Evolutionary conservation across 2,113 vertebrate species (phyloP).

Genomic region (Spizaetus ornatus): DNA sequence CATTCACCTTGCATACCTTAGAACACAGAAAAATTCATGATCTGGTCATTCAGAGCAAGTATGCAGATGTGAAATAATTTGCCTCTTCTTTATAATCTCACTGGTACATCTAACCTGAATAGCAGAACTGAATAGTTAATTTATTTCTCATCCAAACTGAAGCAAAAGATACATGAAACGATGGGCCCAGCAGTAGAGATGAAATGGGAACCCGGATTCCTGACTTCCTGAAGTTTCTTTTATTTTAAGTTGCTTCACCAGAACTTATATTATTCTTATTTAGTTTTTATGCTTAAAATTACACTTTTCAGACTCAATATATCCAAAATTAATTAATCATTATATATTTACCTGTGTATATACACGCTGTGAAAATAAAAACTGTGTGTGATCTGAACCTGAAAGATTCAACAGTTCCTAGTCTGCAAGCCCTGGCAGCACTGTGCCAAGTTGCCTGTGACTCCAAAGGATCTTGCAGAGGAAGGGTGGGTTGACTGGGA

Average conservation of each 20-base stretch:
- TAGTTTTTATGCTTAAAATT: background rate
- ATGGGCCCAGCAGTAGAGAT: background rate
- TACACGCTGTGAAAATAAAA: background rate
- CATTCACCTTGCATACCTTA: background rate
- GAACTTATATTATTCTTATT: background rate
- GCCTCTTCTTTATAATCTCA: background rate
- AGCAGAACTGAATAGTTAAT: background rate
- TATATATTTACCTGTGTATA: background rate
- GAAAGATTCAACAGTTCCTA: background rate
- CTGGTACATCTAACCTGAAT: background rate
- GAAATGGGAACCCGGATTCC: background rate
- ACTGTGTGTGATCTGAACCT: background rate
- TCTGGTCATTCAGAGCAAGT: background rate
- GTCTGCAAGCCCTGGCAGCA: background rate
- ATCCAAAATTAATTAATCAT: background rate
- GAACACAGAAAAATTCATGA: background rate
- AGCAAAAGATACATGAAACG: background rate
- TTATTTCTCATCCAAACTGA: background rate
- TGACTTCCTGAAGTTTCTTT: background rate
- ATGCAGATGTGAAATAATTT: background rate
- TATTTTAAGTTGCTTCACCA: background rate
- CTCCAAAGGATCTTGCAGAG: background rate
- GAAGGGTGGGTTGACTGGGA: background rate
- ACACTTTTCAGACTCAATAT: background rate
- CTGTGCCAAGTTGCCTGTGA: background rate